These are phyloP conservation scores for Erythrolamprus reginae DNA, from an alignment of 2,113 vertebrate species.

Conservation along the genomic window DNA sequence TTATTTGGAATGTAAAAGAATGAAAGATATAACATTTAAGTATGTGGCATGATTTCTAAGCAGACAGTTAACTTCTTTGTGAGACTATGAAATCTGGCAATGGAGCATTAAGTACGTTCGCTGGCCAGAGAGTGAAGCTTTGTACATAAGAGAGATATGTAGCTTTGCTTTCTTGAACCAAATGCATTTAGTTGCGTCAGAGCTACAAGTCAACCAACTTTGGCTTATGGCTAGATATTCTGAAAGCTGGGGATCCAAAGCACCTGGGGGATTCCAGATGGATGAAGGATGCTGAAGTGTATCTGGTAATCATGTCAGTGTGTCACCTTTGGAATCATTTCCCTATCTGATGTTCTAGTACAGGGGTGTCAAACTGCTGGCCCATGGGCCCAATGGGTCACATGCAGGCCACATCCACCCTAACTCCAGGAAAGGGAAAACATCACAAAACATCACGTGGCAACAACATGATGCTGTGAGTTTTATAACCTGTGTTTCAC, in stretches of 20 bases:
- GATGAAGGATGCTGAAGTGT: background rate
- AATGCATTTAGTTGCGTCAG: background rate
- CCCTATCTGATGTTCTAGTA: background rate
- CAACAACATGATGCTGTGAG: too few species aligned
- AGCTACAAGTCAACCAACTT: background rate
- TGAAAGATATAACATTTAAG: background rate
- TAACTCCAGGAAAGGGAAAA: too few species aligned
- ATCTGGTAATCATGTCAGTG: background rate
- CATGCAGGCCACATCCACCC: too few species aligned
- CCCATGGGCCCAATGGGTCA: too few species aligned
- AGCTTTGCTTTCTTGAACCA: background rate
- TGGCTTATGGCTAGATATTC: background rate
- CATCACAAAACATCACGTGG: too few species aligned
- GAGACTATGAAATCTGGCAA: background rate
- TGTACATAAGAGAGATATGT: background rate
- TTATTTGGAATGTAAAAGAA: background rate
- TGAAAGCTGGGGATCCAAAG: background rate
- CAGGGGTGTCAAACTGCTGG: too few species aligned
- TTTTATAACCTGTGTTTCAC: too few species aligned
- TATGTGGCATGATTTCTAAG: background rate
- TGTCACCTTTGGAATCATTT: background rate
- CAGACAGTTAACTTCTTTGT: background rate
- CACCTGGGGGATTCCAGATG: background rate
- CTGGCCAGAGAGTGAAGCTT: too few species aligned
- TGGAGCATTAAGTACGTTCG: background rate